Conservation (phyloP, 2,113 vertebrate genomes). For the Sinocyclocheilus maitianheensis region DNA sequence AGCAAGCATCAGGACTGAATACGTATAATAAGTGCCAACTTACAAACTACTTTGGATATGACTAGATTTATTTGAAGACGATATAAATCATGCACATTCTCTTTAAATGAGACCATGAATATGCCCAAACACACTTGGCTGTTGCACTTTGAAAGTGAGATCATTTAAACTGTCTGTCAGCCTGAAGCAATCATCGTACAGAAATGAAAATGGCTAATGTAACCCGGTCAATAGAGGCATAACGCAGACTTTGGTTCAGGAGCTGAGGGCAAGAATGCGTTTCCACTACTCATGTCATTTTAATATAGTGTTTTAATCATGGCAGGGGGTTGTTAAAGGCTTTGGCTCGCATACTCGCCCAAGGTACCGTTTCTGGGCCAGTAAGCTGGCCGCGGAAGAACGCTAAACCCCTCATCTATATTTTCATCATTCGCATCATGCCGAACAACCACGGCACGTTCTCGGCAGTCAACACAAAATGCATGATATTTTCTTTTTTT, state of each 20-base stretch:
- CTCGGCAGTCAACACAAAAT: slow-evolving; percentile 42
- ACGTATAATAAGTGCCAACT: slow-evolving; percentile 29
- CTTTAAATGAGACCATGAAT: slow-evolving; percentile 21
- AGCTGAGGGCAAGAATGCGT: slow-evolving; percentile 53
- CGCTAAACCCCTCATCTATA: slow-evolving; percentile 46
- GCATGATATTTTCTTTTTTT: slow-evolving; percentile 57
- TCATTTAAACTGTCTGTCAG: slow-evolving; percentile 67
- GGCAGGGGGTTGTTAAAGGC: slow-evolving; percentile 59
- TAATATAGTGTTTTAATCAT: slow-evolving; percentile 72
- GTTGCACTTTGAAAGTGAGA: slow-evolving; percentile 59
- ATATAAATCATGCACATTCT: slow-evolving; percentile 26
- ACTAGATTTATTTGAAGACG: slow-evolving; percentile 27
- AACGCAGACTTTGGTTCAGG: slow-evolving; percentile 56
- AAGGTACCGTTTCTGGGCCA: slow-evolving; percentile 52
- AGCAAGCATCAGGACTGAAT: slow-evolving; percentile 21
- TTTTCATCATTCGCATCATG: slow-evolving; percentile 46
- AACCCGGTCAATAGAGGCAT: slow-evolving; percentile 67
- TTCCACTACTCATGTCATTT: slow-evolving; percentile 61
- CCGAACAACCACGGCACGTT: slow-evolving; percentile 14
- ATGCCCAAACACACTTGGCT: slow-evolving; percentile 14
- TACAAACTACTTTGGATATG: slow-evolving; percentile 26
- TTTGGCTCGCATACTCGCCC: slow-evolving; percentile 58
- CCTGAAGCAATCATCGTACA: slow-evolving; percentile 67
- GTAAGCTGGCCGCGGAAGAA: slow-evolving; percentile 19
- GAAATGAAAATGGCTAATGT: slow-evolving; percentile 68